These are phyloP conservation scores for Laodelphax striatellus DNA, from an alignment of 1,140 invertebrate genomes.

Conservation along the genomic window DNA sequence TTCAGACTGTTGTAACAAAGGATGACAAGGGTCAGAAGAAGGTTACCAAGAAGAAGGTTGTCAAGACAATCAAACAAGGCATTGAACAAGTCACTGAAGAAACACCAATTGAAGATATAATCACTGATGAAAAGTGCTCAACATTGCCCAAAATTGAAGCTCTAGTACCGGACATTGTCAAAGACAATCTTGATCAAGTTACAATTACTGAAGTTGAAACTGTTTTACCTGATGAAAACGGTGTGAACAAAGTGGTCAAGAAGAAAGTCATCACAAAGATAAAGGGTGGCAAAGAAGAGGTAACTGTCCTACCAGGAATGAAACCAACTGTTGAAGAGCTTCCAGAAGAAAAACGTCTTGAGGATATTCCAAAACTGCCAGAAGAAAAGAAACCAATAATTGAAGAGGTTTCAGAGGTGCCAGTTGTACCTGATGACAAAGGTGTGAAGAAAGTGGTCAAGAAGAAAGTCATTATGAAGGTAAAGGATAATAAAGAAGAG, in stretches of 20 bases:
- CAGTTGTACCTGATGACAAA: background rate
- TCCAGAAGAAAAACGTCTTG: constrained; percentile 14
- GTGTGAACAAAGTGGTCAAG: constrained; percentile 26
- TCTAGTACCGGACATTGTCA: constrained; percentile 5
- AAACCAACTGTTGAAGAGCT: background rate
- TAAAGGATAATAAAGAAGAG: constrained; percentile 22
- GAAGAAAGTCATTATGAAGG: constrained; percentile 23
- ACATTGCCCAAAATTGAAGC: background rate
- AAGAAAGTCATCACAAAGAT: constrained; percentile 26
- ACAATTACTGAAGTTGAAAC: constrained; percentile 25
- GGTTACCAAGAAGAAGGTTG: constrained; percentile 10
- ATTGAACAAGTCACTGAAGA: constrained; percentile 18
- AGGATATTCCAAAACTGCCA: constrained; percentile 10
- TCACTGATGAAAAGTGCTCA: constrained; percentile 5
- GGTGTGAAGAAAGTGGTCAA: constrained; percentile 24
- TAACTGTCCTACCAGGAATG: background rate
- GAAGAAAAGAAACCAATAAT: constrained; percentile 10
- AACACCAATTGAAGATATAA: constrained; percentile 4
- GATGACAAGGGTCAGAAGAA: constrained; percentile 1
- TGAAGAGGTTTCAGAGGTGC: constrained; percentile 23
- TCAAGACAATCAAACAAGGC: constrained; percentile 21
- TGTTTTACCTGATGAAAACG: constrained; percentile 16
- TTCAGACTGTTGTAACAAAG: background rate
- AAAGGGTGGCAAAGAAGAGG: constrained; percentile 12
- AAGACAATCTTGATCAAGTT: constrained; percentile 23